Conservation (phyloP, 1,140 invertebrate genomes). For the Maconellicoccus hirsutus region DNA sequence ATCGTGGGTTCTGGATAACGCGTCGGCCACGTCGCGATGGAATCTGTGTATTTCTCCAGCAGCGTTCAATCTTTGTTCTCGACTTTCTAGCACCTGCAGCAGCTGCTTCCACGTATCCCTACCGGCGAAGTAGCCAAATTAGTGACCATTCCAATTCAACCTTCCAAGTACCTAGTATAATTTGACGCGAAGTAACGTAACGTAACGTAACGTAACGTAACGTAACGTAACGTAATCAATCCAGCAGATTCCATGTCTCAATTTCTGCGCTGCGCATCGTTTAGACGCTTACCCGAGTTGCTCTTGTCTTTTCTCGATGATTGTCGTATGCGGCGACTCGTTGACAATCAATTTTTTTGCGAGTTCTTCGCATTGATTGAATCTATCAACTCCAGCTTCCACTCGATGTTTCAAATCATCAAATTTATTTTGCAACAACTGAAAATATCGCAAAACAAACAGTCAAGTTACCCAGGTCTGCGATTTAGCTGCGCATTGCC, state of each 20-base stretch:
- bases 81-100: slow-evolving; percentile 68
- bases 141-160: too few species aligned
- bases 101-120: slow-evolving; percentile 74
- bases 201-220: too few species aligned
- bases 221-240: too few species aligned
- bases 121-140: too few species aligned
- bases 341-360: slow-evolving; percentile 80
- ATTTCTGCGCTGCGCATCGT: too few species aligned
- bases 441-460: slow-evolving; percentile 31
- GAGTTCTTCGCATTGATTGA: slow-evolving; percentile 82
- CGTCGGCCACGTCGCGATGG: slow-evolving; percentile 90
- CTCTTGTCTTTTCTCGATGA: slow-evolving; percentile 77
- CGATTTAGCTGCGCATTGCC: too few species aligned
- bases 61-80: slow-evolving; percentile 74
- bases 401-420: slow-evolving; percentile 88
- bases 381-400: slow-evolving; percentile 81
- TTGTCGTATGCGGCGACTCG: slow-evolving; percentile 75
- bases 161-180: too few species aligned
- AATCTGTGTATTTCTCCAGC: slow-evolving; percentile 94
- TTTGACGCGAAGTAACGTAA: too few species aligned
- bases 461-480: too few species aligned
- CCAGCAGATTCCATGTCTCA: too few species aligned
- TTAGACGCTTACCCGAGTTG: slow-evolving; percentile 75
- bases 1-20: slow-evolving; percentile 77
- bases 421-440: slow-evolving; percentile 83